Evolutionary conservation across 2,888 invertebrate genomes (phyloP).

Genomic region (Chouioia cunea): DNA sequence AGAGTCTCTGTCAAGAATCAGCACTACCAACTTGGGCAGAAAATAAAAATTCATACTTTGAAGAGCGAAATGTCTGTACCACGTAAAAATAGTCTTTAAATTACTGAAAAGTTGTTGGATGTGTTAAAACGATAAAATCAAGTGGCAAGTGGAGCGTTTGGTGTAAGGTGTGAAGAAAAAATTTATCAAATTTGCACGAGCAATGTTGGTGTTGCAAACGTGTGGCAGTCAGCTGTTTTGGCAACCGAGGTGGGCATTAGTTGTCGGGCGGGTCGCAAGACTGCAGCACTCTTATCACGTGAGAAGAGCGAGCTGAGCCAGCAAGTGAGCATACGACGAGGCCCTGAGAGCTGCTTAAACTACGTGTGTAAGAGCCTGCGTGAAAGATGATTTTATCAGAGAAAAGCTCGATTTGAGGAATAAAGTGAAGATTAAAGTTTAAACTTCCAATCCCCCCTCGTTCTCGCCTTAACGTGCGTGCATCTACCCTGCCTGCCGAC

Average conservation of each 20-base stretch:
- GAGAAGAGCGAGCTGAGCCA: slow-evolving; percentile 1
- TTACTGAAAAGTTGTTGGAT: too few relatives aligned
- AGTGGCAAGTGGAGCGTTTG: too few relatives aligned
- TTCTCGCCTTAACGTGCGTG: not conserved
- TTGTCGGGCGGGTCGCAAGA: slow-evolving; percentile 61
- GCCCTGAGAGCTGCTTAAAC: not conserved
- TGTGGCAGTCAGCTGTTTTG: slow-evolving; percentile 56
- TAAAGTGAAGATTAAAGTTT: not conserved
- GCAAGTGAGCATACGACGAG: not conserved
- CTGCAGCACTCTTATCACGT: slow-evolving; percentile 57
- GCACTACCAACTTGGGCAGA: too few relatives aligned
- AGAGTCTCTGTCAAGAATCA: too few relatives aligned
- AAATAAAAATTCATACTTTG: too few relatives aligned
- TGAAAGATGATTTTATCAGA: not conserved
- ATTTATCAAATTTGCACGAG: too few relatives aligned
- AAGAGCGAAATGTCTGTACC: too few relatives aligned
- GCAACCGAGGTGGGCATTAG: slow-evolving; percentile 51
- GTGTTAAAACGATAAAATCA: too few relatives aligned
- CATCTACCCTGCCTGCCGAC: not conserved
- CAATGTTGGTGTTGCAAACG: slow-evolving; percentile 31
- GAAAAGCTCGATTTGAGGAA: not conserved
- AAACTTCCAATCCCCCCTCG: not conserved
- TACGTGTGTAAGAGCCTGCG: not conserved
- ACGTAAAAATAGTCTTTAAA: too few relatives aligned
- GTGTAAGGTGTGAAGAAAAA: too few relatives aligned